These are phyloP conservation scores for Macrobrachium nipponense DNA, from an alignment of 1,140 invertebrate genomes.

Conservation along the genomic window DNA sequence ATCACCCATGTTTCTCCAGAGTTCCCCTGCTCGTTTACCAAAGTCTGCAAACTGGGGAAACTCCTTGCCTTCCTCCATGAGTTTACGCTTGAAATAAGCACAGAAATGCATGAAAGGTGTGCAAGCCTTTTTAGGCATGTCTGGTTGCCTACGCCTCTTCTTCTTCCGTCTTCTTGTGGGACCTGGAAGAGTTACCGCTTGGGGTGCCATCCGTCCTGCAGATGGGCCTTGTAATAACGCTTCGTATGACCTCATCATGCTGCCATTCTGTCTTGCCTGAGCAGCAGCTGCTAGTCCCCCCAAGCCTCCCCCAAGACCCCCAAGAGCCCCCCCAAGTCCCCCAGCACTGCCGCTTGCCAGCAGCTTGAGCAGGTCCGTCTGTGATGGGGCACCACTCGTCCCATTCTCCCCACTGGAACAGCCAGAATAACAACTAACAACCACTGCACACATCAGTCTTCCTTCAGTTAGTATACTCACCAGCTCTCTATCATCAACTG, in stretches of 20 bases:
- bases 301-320: slow-evolving; percentile 61
- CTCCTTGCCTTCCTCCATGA: slow-evolving; percentile 64
- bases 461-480: slow-evolving; percentile 44
- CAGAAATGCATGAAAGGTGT: slow-evolving; percentile 65
- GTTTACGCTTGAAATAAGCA: slow-evolving; percentile 64
- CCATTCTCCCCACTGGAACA: slow-evolving; percentile 65
- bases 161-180: slow-evolving; percentile 64
- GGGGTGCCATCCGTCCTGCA: slow-evolving; percentile 55
- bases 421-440: slow-evolving; percentile 61
- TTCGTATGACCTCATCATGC: slow-evolving; percentile 63
- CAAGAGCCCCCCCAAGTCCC: slow-evolving; percentile 57
- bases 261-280: slow-evolving; percentile 64
- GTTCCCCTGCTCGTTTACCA: slow-evolving; percentile 63
- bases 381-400: slow-evolving; percentile 62
- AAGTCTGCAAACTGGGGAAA: slow-evolving; percentile 65
- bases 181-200: slow-evolving; percentile 61
- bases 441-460: slow-evolving; percentile 48
- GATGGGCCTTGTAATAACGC: slow-evolving; percentile 62
- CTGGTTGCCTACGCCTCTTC: slow-evolving; percentile 64
- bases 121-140: slow-evolving; percentile 65
- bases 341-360: slow-evolving; percentile 57
- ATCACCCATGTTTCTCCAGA: slow-evolving; percentile 64
- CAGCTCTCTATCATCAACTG: slow-evolving; percentile 17
- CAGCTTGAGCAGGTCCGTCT: slow-evolving; percentile 64
- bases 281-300: slow-evolving; percentile 60